Conservation (phyloP, 2,888 invertebrate species). For the Eumerus sabulonum region DNA sequence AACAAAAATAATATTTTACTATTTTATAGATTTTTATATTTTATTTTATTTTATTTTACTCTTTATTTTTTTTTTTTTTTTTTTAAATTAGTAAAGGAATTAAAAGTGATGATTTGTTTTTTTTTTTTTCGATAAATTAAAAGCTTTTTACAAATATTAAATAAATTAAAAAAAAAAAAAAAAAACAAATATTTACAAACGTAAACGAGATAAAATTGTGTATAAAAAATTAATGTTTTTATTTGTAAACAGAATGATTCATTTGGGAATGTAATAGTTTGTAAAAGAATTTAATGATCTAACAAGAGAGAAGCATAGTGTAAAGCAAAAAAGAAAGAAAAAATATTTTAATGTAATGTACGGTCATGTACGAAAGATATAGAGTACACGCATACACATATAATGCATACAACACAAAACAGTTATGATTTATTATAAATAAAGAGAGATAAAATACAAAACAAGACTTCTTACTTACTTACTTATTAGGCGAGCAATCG, state of each 20-base stretch:
- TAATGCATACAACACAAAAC: conserved; percentile 46
- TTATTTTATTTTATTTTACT: conserved; percentile 17
- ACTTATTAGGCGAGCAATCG: too few relatives aligned
- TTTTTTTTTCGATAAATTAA: conserved; percentile 22
- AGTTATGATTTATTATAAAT: conserved; percentile 65
- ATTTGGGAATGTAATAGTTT: conserved; percentile 56
- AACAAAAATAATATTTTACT: conserved; percentile 16
- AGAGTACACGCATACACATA: conserved; percentile 41
- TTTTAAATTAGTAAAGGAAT: conserved; percentile 10
- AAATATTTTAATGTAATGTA: conserved; percentile 60
- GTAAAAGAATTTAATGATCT: conserved; percentile 50
- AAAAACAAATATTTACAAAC: conserved; percentile 25
- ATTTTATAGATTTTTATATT: conserved; percentile 19
- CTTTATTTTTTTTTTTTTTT: conserved; percentile 8
- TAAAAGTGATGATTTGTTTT: conserved; percentile 5
- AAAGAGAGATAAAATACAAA: conserved; percentile 64
- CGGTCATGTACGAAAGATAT: conserved; percentile 46
- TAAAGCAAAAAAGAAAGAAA: conserved; percentile 45
- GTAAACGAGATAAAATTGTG: conserved; percentile 29
- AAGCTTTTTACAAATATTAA: conserved; percentile 51
- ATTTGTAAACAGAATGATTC: conserved; percentile 53
- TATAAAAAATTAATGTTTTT: conserved; percentile 56
- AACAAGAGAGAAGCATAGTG: conserved; percentile 58
- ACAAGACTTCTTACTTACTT: too few relatives aligned
- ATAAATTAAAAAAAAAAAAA: conserved; percentile 33